These are phyloP conservation scores for Drosophila kambysellisi DNA, from an alignment of 2,888 invertebrate species.

Conservation along the genomic window DNA sequence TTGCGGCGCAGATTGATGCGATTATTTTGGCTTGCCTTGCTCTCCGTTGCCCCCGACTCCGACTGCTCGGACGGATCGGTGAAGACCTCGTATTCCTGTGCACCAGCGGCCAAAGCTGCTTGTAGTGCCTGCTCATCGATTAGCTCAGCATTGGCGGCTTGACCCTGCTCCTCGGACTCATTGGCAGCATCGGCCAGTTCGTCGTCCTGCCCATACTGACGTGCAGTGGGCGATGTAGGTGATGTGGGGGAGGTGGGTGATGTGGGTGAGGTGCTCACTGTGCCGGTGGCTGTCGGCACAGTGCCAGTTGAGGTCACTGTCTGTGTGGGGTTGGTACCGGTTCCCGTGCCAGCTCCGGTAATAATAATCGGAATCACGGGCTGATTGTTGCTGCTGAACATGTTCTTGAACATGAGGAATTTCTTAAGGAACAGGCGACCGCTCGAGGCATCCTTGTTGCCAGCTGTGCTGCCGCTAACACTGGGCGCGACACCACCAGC, in stretches of 20 bases:
- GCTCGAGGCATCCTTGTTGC: slow-evolving; percentile 72
- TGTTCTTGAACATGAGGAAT: slow-evolving; percentile 78
- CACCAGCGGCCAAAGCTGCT: slow-evolving; percentile 67
- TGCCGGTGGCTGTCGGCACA: slow-evolving; percentile 66
- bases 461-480: slow-evolving; percentile 4
- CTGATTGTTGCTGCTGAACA: slow-evolving; percentile 70
- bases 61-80: slow-evolving; percentile 62
- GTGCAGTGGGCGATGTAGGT: accelerated
- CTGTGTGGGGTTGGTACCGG: slow-evolving; percentile 36
- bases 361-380: slow-evolving; percentile 82
- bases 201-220: slow-evolving; percentile 36
- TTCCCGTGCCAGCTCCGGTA: slow-evolving; percentile 58
- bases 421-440: slow-evolving; percentile 82
- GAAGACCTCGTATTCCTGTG: slow-evolving; percentile 75
- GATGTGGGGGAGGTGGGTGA: slow-evolving; percentile 4
- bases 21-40: slow-evolving; percentile 65
- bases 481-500: slow-evolving; percentile 13
- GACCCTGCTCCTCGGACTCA: slow-evolving; percentile 27
- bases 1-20: slow-evolving; percentile 73
- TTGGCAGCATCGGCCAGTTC: slow-evolving; percentile 35
- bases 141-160: slow-evolving; percentile 53
- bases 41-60: slow-evolving; percentile 50
- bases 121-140: slow-evolving; percentile 70
- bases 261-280: slow-evolving; percentile 39
- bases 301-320: slow-evolving; percentile 62